Evolutionary conservation across 2,113 vertebrate genomes (phyloP).

Genomic region (Eleginops maclovinus): DNA sequence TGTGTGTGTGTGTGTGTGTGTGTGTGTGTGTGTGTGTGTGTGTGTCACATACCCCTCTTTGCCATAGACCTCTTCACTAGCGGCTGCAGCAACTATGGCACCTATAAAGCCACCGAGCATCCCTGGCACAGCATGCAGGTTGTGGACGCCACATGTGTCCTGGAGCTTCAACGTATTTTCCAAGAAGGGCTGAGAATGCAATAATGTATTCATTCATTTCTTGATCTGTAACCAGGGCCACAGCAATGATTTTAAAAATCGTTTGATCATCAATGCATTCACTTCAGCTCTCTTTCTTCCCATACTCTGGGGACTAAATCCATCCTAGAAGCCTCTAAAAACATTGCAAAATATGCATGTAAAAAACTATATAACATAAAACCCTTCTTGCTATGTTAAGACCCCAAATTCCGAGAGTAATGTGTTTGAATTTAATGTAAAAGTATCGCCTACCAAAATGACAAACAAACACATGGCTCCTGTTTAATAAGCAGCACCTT

Average conservation of each 20-base stretch:
- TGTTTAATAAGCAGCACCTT: background rate
- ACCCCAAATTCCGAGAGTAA: background rate
- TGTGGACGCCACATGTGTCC: constrained; percentile 96
- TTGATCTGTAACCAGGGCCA: background rate
- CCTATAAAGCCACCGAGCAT: constrained; percentile 92
- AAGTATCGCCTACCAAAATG: too few species aligned
- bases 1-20: background rate
- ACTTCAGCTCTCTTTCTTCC: too few species aligned
- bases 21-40: background rate
- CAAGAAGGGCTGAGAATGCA: constrained; percentile 87
- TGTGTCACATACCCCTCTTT: constrained; percentile 84
- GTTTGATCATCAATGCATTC: too few species aligned
- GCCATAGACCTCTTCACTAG: constrained; percentile 83
- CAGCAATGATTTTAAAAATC: too few species aligned
- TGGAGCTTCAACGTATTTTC: constrained; percentile 90
- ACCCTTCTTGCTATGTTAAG: background rate
- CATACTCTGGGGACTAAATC: background rate
- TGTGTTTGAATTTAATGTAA: too few species aligned
- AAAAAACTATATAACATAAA: background rate
- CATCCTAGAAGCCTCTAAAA: background rate
- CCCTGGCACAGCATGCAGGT: constrained; percentile 93
- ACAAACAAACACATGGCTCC: too few species aligned
- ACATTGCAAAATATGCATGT: background rate
- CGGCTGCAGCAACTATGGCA: constrained; percentile 88
- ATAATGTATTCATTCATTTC: background rate